phyloP scores from a whole-genome alignment of 2,888 invertebrate genomes.

The Scrobipalpa atriplicella region DNA sequence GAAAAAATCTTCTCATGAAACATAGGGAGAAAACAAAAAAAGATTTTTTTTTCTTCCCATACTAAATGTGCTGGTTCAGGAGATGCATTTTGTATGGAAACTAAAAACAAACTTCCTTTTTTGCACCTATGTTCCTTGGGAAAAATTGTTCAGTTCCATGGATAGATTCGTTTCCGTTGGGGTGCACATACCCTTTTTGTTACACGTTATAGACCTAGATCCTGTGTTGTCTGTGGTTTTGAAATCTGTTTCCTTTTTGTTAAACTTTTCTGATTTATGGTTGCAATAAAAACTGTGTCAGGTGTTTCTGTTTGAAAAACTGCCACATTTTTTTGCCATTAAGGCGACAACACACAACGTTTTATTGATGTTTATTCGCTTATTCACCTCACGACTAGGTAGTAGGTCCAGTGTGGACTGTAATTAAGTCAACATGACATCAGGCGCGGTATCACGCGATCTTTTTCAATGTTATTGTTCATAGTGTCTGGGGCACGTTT shows the following conservation, averaged over 20 bases:
- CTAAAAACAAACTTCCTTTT: too few species aligned
- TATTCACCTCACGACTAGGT: slow-evolving; percentile 9
- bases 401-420: neutral
- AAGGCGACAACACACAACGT: neutral
- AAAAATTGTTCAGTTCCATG: too few species aligned
- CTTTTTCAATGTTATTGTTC: neutral
- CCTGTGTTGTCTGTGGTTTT: too few species aligned
- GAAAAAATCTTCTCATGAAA: too few species aligned
- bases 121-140: too few species aligned
- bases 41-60: too few species aligned
- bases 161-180: too few species aligned
- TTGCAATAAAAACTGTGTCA: neutral
- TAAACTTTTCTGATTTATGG: neutral
- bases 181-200: too few species aligned
- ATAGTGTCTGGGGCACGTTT: neutral
- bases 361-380: slow-evolving; percentile 16
- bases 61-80: too few species aligned
- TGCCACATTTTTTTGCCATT: slow-evolving; percentile 2
- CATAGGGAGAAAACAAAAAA: too few species aligned
- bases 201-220: too few species aligned
- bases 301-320: slow-evolving; percentile 1
- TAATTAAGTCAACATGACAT: slow-evolving; percentile 17
- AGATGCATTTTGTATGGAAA: too few species aligned
- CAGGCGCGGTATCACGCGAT: neutral
- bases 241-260: neutral